A percentile compares a stretch with the other conserved stretches of the same genome.
phyloP scores from a whole-genome alignment of 2,888 invertebrate genomes.

The Megalurothrips usitatus region DNA sequence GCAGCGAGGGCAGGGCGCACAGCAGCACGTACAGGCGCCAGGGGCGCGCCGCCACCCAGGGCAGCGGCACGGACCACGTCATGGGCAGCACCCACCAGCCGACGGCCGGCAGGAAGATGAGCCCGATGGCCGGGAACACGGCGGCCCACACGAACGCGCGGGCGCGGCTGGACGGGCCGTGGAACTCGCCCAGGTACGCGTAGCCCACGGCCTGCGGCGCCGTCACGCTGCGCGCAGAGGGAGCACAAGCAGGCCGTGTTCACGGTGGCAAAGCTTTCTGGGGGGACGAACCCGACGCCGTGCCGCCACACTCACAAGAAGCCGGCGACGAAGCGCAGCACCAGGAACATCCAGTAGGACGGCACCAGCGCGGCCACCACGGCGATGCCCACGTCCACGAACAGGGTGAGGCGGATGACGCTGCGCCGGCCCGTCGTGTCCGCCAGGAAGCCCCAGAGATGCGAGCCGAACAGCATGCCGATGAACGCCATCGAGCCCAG shows the following conservation, averaged over 20 bases:
- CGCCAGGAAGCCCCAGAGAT: slow-evolving; percentile 72
- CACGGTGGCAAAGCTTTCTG: too few relatives aligned
- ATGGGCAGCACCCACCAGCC: slow-evolving; percentile 67
- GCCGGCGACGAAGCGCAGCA: slow-evolving; percentile 69
- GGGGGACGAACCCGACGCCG: neutral
- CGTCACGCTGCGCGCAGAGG: slow-evolving; percentile 32
- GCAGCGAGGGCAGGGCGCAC: slow-evolving; percentile 60
- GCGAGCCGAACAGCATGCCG: slow-evolving; percentile 67
- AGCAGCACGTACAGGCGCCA: slow-evolving; percentile 50
- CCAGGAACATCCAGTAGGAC: slow-evolving; percentile 59
- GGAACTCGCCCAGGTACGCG: slow-evolving; percentile 36
- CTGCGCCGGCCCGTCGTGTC: slow-evolving; percentile 67
- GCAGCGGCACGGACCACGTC: slow-evolving; percentile 29
- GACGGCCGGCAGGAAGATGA: slow-evolving; percentile 45
- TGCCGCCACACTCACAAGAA: slow-evolving; percentile 59
- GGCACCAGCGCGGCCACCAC: slow-evolving; percentile 61
- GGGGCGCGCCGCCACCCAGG: slow-evolving; percentile 45
- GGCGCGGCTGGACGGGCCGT: slow-evolving; percentile 31
- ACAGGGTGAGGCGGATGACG: slow-evolving; percentile 62
- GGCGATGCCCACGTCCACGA: slow-evolving; percentile 60
- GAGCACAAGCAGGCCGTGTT: neutral
- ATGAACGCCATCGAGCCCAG: slow-evolving; percentile 45
- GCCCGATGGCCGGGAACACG: slow-evolving; percentile 32
- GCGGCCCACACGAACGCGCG: slow-evolving; percentile 34
- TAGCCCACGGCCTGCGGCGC: slow-evolving; percentile 35